Percentiles rank a stretch among this genome's conserved stretches.
These are phyloP conservation scores for Lutraria lutraria DNA, from an alignment of 2,888 invertebrate genomes.

Conservation along the genomic window DNA sequence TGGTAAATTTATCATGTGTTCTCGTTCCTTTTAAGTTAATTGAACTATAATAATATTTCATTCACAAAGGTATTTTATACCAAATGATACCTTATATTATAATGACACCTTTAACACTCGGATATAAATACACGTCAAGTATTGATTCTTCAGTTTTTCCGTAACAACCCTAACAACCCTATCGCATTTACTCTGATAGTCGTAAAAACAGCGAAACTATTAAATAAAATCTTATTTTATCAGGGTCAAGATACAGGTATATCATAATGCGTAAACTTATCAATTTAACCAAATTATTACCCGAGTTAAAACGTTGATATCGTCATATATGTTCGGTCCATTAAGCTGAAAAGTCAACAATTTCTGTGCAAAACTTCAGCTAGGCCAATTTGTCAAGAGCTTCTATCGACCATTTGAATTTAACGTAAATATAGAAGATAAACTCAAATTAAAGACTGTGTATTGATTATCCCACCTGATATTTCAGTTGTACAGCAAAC, in stretches of 20 bases:
- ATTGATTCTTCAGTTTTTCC: not conserved
- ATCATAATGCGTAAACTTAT: not conserved
- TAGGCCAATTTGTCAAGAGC: not conserved
- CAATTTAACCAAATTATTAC: constrained; percentile 1
- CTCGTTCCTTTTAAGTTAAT: not conserved
- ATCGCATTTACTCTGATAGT: not conserved
- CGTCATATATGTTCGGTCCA: not conserved
- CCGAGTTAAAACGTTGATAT: not conserved
- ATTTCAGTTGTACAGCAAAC: not conserved
- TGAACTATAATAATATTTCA: not conserved
- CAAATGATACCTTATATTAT: not conserved
- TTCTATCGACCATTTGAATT: not conserved
- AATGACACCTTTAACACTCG: not conserved
- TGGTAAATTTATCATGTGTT: no score
- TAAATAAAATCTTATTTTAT: not conserved
- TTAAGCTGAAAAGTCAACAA: constrained; percentile 7
- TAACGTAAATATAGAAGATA: constrained; percentile 11
- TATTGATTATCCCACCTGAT: not conserved
- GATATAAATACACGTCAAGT: not conserved
- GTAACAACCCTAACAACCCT: not conserved
- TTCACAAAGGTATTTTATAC: not conserved
- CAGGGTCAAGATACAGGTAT: not conserved
- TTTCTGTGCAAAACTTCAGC: not conserved
- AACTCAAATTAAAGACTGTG: not conserved
- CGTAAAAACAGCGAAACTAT: not conserved